Base-by-base conservation (phyloP, 2,888 invertebrate genomes). In the Bimastos eiseni region DNA sequence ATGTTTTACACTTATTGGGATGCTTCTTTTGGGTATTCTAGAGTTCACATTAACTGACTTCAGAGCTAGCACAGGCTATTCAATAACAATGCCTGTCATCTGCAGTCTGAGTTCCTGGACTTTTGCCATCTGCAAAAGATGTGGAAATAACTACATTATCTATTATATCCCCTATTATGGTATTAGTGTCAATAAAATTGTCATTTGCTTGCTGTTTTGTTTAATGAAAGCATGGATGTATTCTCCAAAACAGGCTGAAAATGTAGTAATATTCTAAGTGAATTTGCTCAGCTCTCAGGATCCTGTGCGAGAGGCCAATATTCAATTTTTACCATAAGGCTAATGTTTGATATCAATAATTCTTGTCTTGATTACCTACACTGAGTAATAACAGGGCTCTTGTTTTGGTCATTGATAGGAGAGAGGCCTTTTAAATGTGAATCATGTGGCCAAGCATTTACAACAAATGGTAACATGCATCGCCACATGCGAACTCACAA, bases 381-480 rank as follows among this genome's bases (percentile, higher is more conserved):
- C 38, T 38, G 21, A 21, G 37, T 89, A 36, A 33, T 33, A 44
- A n/a, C 21, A 5, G 24, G n/a, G n/a, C n/a, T n/a, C 44, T 41
- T 41, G 89, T 11, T 70, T 70, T 70, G 70, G 70, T 83, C 55
- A 89, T 44, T 92, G 93, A 24, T 93, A 95, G 97, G 97, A 33
- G 97, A 97, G 94, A 96, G 97, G 21, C 97, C 97, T 5, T 97
- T 97, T 95, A 96, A 96, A 93, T 97, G 97, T 95, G 96, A 96
- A 93, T 96, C 96, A 93, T 97, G 97, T 95, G 96, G 97, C 91
- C 96, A 97, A 95, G 97, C 97, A 84, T 97, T 97, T 95, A 97
- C 97, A 70, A 97, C 97, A 30, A 97, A 97, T 94, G 97, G 97
- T 41, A 97, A 97, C 95, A 97, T 97, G 97, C 97, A 97, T 94